Evolutionary conservation across 2,797 vertebrate species (phyloP).

Genomic region (Dryobates pubescens): DNA sequence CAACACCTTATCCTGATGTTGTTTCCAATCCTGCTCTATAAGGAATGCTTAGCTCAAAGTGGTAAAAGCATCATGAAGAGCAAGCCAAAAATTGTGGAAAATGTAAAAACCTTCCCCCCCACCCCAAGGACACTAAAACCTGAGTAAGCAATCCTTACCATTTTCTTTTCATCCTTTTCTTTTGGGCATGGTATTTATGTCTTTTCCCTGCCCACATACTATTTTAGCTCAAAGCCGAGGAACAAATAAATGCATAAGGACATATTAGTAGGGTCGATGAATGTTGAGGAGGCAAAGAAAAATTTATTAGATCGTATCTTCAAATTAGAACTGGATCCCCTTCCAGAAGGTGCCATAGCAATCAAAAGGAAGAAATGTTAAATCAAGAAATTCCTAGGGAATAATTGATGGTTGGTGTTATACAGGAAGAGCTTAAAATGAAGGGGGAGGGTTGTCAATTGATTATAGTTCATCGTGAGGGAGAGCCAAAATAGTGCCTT

Average conservation of each 20-base stretch:
- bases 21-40: neutral
- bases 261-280: neutral
- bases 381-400: neutral
- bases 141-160: neutral
- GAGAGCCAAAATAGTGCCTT: neutral
- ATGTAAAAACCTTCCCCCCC: neutral
- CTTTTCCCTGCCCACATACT: neutral
- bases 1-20: neutral
- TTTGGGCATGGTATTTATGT: neutral
- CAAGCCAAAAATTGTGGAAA: neutral
- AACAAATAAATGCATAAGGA: neutral
- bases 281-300: neutral
- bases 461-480: neutral
- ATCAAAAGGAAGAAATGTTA: neutral
- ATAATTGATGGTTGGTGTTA: neutral
- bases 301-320: neutral
- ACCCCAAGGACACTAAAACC: neutral
- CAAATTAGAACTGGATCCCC: neutral
- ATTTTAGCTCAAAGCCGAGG: neutral
- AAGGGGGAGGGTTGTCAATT: neutral
- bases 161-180: neutral
- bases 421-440: neutral
- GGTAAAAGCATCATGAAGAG: neutral
- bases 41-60: constrained; percentile 1
- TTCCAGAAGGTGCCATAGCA: neutral